These are phyloP conservation scores for Trisateles emortualis DNA, from an alignment of 2,888 invertebrate genomes.

Conservation along the genomic window DNA sequence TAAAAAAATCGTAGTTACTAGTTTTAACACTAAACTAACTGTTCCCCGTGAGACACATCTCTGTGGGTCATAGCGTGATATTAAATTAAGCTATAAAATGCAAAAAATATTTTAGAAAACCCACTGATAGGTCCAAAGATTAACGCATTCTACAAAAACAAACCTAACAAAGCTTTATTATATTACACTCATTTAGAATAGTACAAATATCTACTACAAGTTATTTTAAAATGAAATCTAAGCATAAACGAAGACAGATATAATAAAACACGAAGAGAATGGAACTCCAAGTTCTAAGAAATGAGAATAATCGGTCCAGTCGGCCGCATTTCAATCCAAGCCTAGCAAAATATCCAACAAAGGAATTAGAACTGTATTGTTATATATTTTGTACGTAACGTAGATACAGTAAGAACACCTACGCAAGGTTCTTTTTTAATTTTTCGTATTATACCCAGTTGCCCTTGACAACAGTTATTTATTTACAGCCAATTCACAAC, in stretches of 20 bases:
- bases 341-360: slow-evolving; percentile 38
- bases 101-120: too few relatives aligned
- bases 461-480: slow-evolving; percentile 4
- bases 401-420: slow-evolving; percentile 10
- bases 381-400: slow-evolving; percentile 22
- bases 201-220: too few relatives aligned
- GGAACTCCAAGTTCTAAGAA: slow-evolving; percentile 31
- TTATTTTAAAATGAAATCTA: too few relatives aligned
- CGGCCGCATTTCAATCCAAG: slow-evolving; percentile 44
- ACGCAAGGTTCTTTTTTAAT: slow-evolving; percentile 15
- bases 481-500: slow-evolving; percentile 8
- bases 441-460: neutral
- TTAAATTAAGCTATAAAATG: too few relatives aligned
- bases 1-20: too few relatives aligned
- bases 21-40: too few relatives aligned
- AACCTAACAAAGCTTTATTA: too few relatives aligned
- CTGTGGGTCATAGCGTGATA: too few relatives aligned
- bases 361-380: slow-evolving; percentile 40
- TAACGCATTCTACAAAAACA: too few relatives aligned
- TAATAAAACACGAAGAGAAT: slow-evolving; percentile 25
- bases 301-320: slow-evolving; percentile 43
- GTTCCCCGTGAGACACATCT: too few relatives aligned
- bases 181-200: too few relatives aligned
- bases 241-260: neutral
- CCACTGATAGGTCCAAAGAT: too few relatives aligned